Conservation (phyloP, 2,888 invertebrate species). For the Sepioteuthis lessoniana region DNA sequence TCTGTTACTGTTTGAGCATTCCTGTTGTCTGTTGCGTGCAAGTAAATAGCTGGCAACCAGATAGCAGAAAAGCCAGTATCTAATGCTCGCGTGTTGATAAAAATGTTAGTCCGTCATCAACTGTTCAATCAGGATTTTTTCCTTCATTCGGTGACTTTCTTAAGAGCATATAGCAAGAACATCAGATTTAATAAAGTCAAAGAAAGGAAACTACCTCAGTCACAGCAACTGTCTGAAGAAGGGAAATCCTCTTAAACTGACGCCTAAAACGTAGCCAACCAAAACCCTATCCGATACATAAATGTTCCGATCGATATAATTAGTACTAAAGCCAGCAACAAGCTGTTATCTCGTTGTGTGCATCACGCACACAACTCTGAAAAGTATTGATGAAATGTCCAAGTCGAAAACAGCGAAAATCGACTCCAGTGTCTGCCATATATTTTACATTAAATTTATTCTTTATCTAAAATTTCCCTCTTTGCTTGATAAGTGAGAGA, state of each 20-base stretch:
- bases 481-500: not conserved
- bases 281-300: not conserved
- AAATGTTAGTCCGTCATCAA: too few relatives aligned
- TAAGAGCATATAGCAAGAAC: not conserved
- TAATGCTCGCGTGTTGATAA: not conserved
- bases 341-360: not conserved
- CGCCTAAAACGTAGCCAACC: conserved; percentile 8
- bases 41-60: not conserved
- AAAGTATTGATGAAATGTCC: not conserved
- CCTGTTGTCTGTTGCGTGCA: not conserved
- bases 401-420: not conserved
- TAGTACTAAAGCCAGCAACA: not conserved
- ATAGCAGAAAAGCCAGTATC: not conserved
- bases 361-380: not conserved
- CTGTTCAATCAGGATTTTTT: too few relatives aligned
- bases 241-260: not conserved
- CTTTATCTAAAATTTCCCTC: not conserved
- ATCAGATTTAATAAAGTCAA: not conserved
- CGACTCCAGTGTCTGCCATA: not conserved
- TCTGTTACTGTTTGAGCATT: not conserved
- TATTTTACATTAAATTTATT: not conserved
- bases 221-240: not conserved
- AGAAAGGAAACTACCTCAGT: not conserved
- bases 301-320: not conserved
- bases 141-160: too few relatives aligned